Base-by-base conservation (phyloP, 2,113 vertebrate species). In the Conger conger region DNA sequence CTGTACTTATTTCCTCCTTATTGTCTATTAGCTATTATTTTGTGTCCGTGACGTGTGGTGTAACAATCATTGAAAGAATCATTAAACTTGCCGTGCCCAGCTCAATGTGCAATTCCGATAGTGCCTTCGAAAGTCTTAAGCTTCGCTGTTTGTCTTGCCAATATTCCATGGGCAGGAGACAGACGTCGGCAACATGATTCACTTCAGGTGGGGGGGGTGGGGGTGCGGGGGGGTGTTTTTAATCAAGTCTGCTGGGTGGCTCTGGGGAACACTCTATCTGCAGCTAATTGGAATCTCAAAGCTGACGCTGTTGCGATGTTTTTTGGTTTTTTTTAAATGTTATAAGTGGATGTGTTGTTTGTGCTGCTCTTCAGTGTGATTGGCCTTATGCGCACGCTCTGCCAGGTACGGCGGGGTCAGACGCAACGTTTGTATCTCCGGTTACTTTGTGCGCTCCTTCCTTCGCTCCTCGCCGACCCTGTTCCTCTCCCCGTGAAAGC, bases 61-160 rank as follows among this genome's bases (percentile, higher is more conserved):
- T 78, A 83, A 77, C 42, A 40, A 54, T n/a, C n/a, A n/a, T n/a
- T n/a, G 53, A 77, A 83, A 83, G 36, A 83, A 36, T 77, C 40
- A 78, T 83, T 83, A 78, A 78, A 53, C 8, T 30, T 23, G 17
- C 57, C 17, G 6, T 20, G 30, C 57, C 7, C 40, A n/a, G 68
- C 73, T 77, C 33, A 78, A 50, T 73, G 23, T 83, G 38, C 82
- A 83, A 83, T 83, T 83, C 78, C 35, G 76, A 83, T 53, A 78
- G 45, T 78, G 82, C 76, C n/a, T 73, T 27, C 50, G 73, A 77
- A 83, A 17, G 45, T 4, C 5, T 0, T 27, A 60, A 45, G 27
- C 38, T 45, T 17, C 27, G 9, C 42, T 4, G 82, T 76, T 83
- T 30, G 60, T 17, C 6, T n/a, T 78, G 73, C 82, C 82, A 77